Evolutionary conservation across 2,888 invertebrate genomes (phyloP).

Genomic region (Dorcus hopei): DNA sequence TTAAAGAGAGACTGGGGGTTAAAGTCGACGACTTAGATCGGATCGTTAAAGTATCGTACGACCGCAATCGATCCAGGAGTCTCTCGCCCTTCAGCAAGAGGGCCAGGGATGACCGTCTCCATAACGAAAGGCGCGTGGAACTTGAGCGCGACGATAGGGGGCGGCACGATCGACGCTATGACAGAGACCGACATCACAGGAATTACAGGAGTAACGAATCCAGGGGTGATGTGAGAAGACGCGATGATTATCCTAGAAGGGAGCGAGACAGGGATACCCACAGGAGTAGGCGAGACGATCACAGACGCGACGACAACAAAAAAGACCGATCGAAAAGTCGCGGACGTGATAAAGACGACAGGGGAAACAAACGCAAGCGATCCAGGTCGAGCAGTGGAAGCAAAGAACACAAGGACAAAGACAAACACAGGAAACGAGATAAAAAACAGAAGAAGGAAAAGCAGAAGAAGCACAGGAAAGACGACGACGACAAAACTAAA

Average conservation of each 20-base stretch:
- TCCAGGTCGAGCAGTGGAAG: slow-evolving; percentile 36
- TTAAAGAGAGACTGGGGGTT: slow-evolving; percentile 77
- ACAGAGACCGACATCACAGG: slow-evolving; percentile 35
- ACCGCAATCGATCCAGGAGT: slow-evolving; percentile 46
- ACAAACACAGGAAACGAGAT: slow-evolving; percentile 42
- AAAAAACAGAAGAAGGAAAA: slow-evolving; percentile 52
- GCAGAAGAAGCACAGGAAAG: slow-evolving; percentile 33
- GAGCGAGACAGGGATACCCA: slow-evolving; percentile 24
- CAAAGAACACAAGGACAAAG: slow-evolving; percentile 32
- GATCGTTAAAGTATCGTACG: slow-evolving; percentile 51
- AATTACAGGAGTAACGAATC: slow-evolving; percentile 18
- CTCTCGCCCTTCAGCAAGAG: slow-evolving; percentile 53
- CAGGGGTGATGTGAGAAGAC: slow-evolving; percentile 16
- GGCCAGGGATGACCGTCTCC: slow-evolving; percentile 43
- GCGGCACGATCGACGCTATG: slow-evolving; percentile 31
- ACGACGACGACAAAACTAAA: slow-evolving; percentile 27
- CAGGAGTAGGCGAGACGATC: slow-evolving; percentile 40
- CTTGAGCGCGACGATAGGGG: slow-evolving; percentile 35
- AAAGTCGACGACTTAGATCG: slow-evolving; percentile 64
- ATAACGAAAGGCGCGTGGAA: slow-evolving; percentile 39
- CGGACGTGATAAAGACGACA: slow-evolving; percentile 14
- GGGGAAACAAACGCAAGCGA: slow-evolving; percentile 27
- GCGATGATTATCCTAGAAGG: slow-evolving; percentile 6
- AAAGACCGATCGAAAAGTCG: slow-evolving; percentile 16
- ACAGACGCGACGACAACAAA: slow-evolving; percentile 29